These are phyloP conservation scores for Rissa tridactyla DNA, from an alignment of 2,113 vertebrate genomes.

Conservation along the genomic window DNA sequence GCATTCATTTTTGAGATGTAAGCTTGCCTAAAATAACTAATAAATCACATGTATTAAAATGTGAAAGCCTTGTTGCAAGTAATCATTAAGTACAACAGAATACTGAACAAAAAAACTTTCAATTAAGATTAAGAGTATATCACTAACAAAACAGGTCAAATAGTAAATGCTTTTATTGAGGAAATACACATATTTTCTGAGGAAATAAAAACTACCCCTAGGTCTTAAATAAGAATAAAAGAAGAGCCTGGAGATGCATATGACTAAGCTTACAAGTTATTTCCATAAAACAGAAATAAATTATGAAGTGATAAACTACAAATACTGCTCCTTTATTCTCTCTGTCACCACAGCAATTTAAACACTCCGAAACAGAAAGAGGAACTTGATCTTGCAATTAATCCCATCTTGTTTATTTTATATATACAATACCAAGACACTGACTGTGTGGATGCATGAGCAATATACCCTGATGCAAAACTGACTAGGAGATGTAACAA, in stretches of 20 bases:
- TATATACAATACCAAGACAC: neutral
- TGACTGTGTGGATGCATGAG: neutral
- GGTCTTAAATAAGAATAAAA: neutral
- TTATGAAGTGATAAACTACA: neutral
- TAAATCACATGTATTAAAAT: neutral
- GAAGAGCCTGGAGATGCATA: neutral
- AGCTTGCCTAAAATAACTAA: neutral
- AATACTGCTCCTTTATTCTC: neutral
- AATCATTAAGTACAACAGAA: neutral
- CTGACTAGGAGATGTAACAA: neutral
- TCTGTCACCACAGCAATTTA: neutral
- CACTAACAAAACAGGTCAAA: neutral
- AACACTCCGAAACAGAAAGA: neutral
- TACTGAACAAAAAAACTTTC: neutral
- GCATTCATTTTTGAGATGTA: neutral
- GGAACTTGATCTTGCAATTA: neutral
- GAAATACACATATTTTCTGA: neutral
- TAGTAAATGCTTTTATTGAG: neutral
- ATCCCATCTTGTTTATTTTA: neutral
- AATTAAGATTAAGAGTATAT: neutral
- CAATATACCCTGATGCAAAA: neutral
- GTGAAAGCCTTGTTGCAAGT: neutral
- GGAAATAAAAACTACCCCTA: neutral
- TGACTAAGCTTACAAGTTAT: neutral
- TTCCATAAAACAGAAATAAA: neutral